Base-by-base conservation (phyloP, 2,888 invertebrate genomes). In the Yponomeuta plumbellus region DNA sequence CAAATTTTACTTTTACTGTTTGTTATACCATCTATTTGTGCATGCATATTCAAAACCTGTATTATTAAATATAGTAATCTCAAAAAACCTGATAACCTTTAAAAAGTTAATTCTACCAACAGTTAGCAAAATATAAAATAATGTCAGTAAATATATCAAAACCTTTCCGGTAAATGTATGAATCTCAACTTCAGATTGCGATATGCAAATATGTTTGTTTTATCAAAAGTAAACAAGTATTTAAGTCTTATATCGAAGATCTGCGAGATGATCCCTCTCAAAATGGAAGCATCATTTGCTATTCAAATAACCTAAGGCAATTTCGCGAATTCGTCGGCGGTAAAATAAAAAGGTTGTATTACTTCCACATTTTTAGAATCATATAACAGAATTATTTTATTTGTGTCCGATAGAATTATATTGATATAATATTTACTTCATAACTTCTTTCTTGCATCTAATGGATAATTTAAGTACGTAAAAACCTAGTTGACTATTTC, bases 161-260 rank as follows among this genome's bases (percentile, higher is more conserved):
- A 79, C n/a, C 20, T 66, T 26, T 4, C 56, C 34, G 34, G 10
- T 2, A 58, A 58, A 63, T 20, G 26, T 20, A 13, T 23, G 21
- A 65, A 61, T 40, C 11, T 69, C 66, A 73, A 76, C 78, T 82
- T 81, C 78, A 73, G 80, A 82, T 85, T 77, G 71, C 73, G 83
- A 87, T 88, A 89, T 90, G 88, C 84, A 88, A 88, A 88, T 87
- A 73, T 86, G 85, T 89, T 89, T 87, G 86, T 86, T 91, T 85
- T 86, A 87, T 85, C 84, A 76, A 78, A 80, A 77, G 77, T 78
- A 83, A 81, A 75, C 79, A 66, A 67, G 66, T 69, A 85, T 82
- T 86, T 52, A 84, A 87, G 87, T 86, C 20, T 84, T 69, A 79
- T 78, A 80, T 81, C 76, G 73, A 80, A 76, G 85, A 87, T 87